Evolutionary conservation across 2,797 vertebrate species (phyloP), one percentile per base, ranked within the genome.

Genomic region (Aotus griseimembra): DNA sequence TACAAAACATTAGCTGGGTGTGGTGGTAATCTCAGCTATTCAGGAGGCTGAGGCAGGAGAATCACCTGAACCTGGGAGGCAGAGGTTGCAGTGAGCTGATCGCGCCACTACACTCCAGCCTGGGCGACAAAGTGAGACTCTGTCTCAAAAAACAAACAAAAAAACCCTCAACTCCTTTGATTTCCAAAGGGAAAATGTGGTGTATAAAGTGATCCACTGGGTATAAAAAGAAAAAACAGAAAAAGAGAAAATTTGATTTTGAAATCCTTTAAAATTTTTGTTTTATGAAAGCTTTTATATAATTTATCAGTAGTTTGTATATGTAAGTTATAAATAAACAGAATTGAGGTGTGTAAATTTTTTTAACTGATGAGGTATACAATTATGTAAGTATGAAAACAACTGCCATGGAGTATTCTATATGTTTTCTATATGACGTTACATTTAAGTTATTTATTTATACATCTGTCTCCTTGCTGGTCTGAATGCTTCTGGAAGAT

Each of bases 161-260:
- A 55, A 55, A 22, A 3, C 7, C 30, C 36, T 20, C 13, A 76
- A 19, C 64, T 14, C 19, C 48, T 95, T 39, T 86, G 30, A 89
- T 83, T 92, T 93, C 70, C 46, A 95, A 93, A 93, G n/a, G 26
- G 70, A 89, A 88, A 30, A 86, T 83, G 20, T 6, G 28, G 24
- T 15, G 41, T 44, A 79, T 4, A 88, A 67, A 95, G 84, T 77
- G 61, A 90, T 50, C 46, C 36, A 91, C 26, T 76, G 33, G 28
- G n/a, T 46, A 64, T 2, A 84, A 12, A 92, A 96, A 93, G 58
- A 36, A 88, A 85, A 90, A 77, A n/a, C 30, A n/a, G 61, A 64
- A 46, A 19, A 50, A 52, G 17, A 52, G 50, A 20, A 33, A 44
- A 80, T 55, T 14, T 76, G 24, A 7, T 88, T 93, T 93, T 76